Evolutionary conservation across 2,113 vertebrate genomes (phyloP).

Genomic region (Damaliscus lunatus): DNA sequence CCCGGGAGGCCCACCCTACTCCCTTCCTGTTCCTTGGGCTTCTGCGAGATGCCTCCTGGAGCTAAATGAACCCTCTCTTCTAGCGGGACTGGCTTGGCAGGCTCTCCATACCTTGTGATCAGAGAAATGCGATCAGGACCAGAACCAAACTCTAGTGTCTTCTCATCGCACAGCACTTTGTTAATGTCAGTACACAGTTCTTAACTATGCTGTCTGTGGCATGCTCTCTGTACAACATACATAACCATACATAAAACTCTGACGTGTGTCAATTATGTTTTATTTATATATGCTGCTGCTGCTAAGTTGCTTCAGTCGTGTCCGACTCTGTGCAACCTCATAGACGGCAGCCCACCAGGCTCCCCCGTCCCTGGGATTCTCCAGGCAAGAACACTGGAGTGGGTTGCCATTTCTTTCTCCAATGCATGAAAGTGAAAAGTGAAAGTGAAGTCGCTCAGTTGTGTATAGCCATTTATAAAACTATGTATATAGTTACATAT

Average conservation of each 20-base stretch:
- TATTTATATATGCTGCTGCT: neutral
- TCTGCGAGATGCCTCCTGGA: neutral
- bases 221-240: neutral
- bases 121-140: neutral
- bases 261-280: neutral
- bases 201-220: neutral
- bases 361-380: too few species aligned
- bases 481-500: neutral
- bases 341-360: too few species aligned
- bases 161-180: neutral
- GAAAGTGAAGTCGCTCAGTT: too few species aligned
- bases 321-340: accelerated
- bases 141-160: neutral
- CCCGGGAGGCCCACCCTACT: neutral
- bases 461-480: neutral
- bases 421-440: too few species aligned
- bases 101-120: neutral
- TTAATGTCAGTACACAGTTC: neutral
- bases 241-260: neutral
- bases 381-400: too few species aligned
- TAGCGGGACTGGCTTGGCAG: neutral
- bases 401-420: too few species aligned
- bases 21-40: neutral
- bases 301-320: too few species aligned
- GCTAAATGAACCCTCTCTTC: too few species aligned